These are phyloP conservation scores for Plebejus anna DNA, from an alignment of 2,888 invertebrate genomes.

Conservation along the genomic window DNA sequence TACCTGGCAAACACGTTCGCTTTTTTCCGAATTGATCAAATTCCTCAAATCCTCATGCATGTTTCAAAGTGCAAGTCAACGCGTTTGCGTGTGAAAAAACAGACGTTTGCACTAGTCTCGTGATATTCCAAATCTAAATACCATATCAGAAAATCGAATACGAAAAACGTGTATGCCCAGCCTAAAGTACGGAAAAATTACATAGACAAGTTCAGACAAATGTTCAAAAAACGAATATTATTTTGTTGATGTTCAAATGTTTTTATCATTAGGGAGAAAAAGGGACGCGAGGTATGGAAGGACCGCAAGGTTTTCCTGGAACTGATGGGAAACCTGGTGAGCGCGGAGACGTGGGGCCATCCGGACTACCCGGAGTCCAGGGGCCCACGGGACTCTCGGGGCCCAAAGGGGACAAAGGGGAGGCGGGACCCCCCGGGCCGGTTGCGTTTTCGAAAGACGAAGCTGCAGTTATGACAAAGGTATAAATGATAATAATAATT, in stretches of 20 bases:
- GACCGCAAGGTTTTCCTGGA: conserved; percentile 83
- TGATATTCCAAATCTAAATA: no score
- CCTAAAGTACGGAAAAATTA: no score
- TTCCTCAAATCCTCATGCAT: no score
- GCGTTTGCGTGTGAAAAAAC: no score
- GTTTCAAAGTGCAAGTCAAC: no score
- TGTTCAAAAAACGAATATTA: not conserved
- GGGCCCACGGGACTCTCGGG: conserved; percentile 84
- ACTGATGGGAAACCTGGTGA: conserved; percentile 83
- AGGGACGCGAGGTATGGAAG: conserved; percentile 83
- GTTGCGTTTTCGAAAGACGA: conserved; percentile 80
- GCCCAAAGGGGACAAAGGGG: conserved; percentile 84
- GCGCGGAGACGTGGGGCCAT: conserved; percentile 85
- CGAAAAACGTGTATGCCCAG: no score
- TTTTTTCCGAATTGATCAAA: no score
- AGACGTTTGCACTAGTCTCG: no score
- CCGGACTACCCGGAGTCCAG: conserved; percentile 84
- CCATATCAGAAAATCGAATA: no score
- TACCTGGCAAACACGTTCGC: no score
- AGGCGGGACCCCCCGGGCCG: conserved; percentile 85
- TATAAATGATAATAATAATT: conserved; percentile 36
- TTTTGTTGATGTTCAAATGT: not conserved
- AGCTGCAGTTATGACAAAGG: conserved; percentile 80
- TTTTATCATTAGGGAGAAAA: conserved; percentile 75
- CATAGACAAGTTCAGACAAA: no score